Evolutionary conservation across 2,113 vertebrate genomes (phyloP).

Genomic region (Corvus moneduloides): DNA sequence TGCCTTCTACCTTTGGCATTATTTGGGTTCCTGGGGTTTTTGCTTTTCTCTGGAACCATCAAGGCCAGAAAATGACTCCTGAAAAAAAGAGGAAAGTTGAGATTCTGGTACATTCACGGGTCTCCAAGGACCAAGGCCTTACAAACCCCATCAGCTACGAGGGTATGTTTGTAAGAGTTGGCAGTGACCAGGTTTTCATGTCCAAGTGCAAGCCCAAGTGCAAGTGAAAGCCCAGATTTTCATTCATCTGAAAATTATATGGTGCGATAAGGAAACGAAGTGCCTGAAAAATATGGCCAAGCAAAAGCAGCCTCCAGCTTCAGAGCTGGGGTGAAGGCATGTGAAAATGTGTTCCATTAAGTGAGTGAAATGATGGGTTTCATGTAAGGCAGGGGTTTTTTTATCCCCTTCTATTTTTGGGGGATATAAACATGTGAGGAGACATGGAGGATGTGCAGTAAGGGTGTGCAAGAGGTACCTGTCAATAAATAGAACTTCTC

Average conservation of each 20-base stretch:
- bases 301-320: not conserved
- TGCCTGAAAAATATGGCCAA: not conserved
- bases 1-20: not conserved
- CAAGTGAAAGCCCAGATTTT: slow-evolving; percentile 38
- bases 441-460: not conserved
- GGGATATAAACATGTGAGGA: not conserved
- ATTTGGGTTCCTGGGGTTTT: not conserved
- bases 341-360: slow-evolving; percentile 51
- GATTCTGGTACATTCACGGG: slow-evolving; percentile 22
- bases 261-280: slow-evolving; percentile 30
- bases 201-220: not conserved
- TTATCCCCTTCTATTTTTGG: not conserved
- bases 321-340: not conserved
- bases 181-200: not conserved
- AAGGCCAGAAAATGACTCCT: not conserved
- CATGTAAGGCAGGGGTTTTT: not conserved
- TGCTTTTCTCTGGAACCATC: not conserved
- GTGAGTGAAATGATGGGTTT: not conserved
- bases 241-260: not conserved
- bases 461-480: not conserved
- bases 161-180: not conserved
- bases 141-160: not conserved
- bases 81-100: not conserved
- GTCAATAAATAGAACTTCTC: not conserved
- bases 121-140: not conserved